Evolutionary conservation across 2,113 vertebrate species (phyloP), one percentile per base, ranked within the genome.

Genomic region (Heteronetta atricapilla): DNA sequence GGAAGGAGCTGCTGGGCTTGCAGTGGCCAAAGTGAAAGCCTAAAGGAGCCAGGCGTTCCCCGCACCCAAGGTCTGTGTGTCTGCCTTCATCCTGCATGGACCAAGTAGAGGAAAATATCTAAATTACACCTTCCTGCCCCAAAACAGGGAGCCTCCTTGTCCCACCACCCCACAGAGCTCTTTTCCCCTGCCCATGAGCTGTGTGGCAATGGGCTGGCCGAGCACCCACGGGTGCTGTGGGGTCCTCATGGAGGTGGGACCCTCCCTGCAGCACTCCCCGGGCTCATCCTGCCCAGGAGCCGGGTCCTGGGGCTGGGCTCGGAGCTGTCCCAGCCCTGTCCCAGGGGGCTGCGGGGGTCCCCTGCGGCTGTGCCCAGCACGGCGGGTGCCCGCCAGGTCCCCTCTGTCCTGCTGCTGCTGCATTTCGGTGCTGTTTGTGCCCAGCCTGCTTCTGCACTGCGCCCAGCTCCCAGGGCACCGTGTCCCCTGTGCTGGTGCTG

Each of bases 11-110:
- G 62, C 62, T 40, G 62, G 36, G 62, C 62, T 64, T 29, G 17
- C 62, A 40, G 62, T 19, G 36, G 26, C 28, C 62, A 40, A 38
- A 53, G 34, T n/a, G 8, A 56, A 55, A 3, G 10, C 22, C 23
- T 11, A 2, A 9, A 42, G 42, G 25, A 60, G 13, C 68, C 28
- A 16, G 0, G 13, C 1, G 0, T 5, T 10, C 56, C 36, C 40
- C 0, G 11, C 22, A 31, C n/a, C 10, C 12, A 1, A 2, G 16
- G 8, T 9, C 63, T 22, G 31, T 4, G n/a, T n/a, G 46, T 13
- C 36, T 8, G 0, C 10, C 44, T 75, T 34, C 0, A 15, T 2
- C 33, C 26, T 17, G 29, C 12, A 2, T 8, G 13, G 19, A 17
- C 20, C 60, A 3, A 16, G 3, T 12, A 20, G 23, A 34, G 44